A percentile compares a stretch with the other conserved stretches of the same genome.
Conservation (phyloP, 2,888 invertebrate genomes). For the Acheta domesticus region DNA sequence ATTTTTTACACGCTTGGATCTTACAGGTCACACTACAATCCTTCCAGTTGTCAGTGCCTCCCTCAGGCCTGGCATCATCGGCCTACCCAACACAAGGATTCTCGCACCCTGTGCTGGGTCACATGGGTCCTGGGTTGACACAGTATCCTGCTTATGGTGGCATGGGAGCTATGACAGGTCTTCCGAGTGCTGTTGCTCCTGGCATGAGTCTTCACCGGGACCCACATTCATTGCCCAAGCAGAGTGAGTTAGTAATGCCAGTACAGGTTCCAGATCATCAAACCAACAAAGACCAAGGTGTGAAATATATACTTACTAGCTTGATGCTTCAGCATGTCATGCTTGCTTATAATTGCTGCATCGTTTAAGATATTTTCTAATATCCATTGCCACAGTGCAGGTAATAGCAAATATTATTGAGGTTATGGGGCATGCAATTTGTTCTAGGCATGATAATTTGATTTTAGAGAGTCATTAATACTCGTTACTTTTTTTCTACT, state of each 20-base stretch:
- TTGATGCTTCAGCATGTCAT: slow-evolving; percentile 27
- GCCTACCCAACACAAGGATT: slow-evolving; percentile 63
- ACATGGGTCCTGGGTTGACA: slow-evolving; percentile 53
- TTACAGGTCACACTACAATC: not conserved
- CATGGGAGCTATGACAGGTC: slow-evolving; percentile 48
- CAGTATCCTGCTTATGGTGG: slow-evolving; percentile 53
- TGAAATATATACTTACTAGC: slow-evolving; percentile 43
- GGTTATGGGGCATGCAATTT: not conserved
- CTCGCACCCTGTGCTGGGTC: slow-evolving; percentile 68
- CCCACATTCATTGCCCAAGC: slow-evolving; percentile 51
- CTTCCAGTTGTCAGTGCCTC: slow-evolving; percentile 72
- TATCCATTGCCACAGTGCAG: slow-evolving; percentile 8
- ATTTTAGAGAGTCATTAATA: too few relatives aligned
- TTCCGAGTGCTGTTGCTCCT: slow-evolving; percentile 50
- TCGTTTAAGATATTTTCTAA: not conserved
- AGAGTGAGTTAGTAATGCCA: slow-evolving; percentile 59
- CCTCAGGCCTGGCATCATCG: slow-evolving; percentile 58
- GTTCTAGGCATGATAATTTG: not conserved
- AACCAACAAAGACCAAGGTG: slow-evolving; percentile 51
- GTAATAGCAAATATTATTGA: not conserved
- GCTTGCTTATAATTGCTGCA: slow-evolving; percentile 3
- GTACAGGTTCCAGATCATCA: slow-evolving; percentile 46
- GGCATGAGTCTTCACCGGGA: slow-evolving; percentile 52
- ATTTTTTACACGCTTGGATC: not conserved
- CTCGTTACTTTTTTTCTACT: too few relatives aligned